phyloP scores from a whole-genome alignment of 2,797 vertebrate genomes.

The Aldrovandia affinis region DNA sequence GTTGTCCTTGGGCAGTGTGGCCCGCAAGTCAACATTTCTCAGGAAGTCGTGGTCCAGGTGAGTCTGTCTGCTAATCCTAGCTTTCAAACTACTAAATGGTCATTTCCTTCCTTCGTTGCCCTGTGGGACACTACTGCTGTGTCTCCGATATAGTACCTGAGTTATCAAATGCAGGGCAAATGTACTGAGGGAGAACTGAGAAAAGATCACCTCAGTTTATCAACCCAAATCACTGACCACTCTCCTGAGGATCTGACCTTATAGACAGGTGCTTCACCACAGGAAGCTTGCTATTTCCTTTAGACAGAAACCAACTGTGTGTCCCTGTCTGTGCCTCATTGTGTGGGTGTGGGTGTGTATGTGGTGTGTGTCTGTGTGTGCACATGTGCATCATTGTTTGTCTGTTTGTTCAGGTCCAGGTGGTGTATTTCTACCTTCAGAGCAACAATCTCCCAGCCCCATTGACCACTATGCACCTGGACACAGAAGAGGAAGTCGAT shows the following conservation, averaged over 20 bases:
- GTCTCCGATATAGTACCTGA: background rate
- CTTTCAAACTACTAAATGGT: background rate
- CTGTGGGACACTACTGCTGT: background rate
- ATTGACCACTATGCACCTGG: constrained; percentile 58
- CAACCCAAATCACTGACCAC: background rate
- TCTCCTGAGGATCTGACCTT: background rate
- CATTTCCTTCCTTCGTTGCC: background rate
- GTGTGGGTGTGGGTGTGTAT: constrained; percentile 20
- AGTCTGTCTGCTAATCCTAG: constrained; percentile 24
- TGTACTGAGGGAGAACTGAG: background rate
- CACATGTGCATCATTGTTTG: constrained; percentile 21
- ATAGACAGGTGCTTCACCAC: background rate
- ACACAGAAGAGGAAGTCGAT: constrained; percentile 63
- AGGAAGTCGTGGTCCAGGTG: constrained; percentile 77
- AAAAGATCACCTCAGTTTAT: background rate
- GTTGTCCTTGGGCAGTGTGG: constrained; percentile 41
- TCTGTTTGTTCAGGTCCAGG: constrained; percentile 67
- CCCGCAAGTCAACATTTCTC: constrained; percentile 66
- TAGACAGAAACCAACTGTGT: background rate
- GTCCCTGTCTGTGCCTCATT: background rate
- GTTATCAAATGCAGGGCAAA: background rate
- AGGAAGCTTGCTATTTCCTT: background rate
- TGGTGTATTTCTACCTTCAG: constrained; percentile 72
- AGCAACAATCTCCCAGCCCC: constrained; percentile 67
- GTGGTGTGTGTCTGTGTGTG: constrained; percentile 17